Evolutionary conservation across 2,797 vertebrate genomes (phyloP).

Genomic region (Propithecus perrieri): DNA sequence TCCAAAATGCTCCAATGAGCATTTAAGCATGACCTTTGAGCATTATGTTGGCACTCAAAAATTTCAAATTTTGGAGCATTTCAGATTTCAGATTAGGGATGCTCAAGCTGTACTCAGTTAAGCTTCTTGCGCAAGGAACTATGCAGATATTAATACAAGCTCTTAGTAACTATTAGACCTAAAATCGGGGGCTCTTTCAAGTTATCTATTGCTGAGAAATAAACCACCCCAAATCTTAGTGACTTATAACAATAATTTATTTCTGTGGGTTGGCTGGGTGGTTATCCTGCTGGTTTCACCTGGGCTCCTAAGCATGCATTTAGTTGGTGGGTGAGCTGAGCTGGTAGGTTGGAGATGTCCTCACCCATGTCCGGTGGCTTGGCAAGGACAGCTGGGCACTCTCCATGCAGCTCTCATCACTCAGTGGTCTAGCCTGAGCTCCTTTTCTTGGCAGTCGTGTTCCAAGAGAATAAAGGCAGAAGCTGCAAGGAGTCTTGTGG

Average conservation of each 20-base stretch:
- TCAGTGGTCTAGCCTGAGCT: background rate
- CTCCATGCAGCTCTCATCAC: background rate
- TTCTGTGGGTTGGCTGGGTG: background rate
- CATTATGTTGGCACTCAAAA: background rate
- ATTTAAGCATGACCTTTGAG: background rate
- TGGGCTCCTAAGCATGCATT: background rate
- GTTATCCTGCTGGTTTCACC: background rate
- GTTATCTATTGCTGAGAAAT: background rate
- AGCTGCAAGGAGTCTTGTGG: background rate
- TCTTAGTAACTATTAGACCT: background rate
- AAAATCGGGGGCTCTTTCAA: background rate
- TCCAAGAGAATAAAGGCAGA: background rate
- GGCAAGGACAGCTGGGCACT: background rate
- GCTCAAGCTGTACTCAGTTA: background rate
- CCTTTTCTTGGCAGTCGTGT: background rate
- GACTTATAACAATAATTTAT: background rate
- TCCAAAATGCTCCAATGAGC: background rate
- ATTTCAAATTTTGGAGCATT: background rate
- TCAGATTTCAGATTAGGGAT: background rate
- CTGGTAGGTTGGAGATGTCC: background rate
- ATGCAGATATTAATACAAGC: background rate
- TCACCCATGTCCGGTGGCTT: background rate
- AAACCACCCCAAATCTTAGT: background rate
- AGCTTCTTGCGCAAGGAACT: background rate
- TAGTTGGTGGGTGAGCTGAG: background rate